phyloP scores from a whole-genome alignment of 2,888 invertebrate species.

The Galerucella calmariensis region DNA sequence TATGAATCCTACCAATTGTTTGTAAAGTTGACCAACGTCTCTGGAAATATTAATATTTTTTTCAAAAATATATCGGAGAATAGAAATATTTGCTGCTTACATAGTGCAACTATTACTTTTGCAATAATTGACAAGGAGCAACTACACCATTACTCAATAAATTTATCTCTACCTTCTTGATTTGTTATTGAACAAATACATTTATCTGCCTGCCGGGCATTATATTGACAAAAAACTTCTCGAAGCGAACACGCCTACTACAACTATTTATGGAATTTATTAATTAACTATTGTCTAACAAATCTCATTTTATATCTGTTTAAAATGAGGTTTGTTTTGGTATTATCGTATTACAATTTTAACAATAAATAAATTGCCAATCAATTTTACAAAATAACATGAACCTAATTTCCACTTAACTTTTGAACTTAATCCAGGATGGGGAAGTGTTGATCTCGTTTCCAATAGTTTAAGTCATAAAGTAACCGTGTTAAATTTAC shows the following conservation, averaged over 20 bases:
- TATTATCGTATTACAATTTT: neutral
- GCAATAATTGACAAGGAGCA: neutral
- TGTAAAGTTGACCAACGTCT: too few relatives aligned
- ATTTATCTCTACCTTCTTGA: neutral
- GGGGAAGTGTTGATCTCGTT: too few relatives aligned
- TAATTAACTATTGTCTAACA: neutral
- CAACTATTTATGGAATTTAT: slow-evolving; percentile 9
- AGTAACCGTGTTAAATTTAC: too few relatives aligned
- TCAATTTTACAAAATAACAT: too few relatives aligned
- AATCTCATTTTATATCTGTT: neutral
- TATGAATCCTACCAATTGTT: too few relatives aligned
- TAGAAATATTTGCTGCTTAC: neutral
- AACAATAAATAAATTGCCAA: neutral
- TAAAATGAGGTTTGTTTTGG: neutral
- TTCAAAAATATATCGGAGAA: too few relatives aligned
- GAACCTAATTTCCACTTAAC: too few relatives aligned
- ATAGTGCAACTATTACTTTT: neutral
- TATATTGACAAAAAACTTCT: neutral
- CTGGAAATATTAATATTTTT: too few relatives aligned
- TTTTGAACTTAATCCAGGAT: too few relatives aligned
- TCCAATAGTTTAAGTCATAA: too few relatives aligned
- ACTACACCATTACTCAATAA: neutral
- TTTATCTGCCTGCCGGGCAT: neutral
- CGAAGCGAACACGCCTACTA: neutral
- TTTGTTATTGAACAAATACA: neutral